Evolutionary conservation across 2,113 vertebrate species (phyloP), one percentile per base, ranked within the genome.

Genomic region (Rallus limicola): DNA sequence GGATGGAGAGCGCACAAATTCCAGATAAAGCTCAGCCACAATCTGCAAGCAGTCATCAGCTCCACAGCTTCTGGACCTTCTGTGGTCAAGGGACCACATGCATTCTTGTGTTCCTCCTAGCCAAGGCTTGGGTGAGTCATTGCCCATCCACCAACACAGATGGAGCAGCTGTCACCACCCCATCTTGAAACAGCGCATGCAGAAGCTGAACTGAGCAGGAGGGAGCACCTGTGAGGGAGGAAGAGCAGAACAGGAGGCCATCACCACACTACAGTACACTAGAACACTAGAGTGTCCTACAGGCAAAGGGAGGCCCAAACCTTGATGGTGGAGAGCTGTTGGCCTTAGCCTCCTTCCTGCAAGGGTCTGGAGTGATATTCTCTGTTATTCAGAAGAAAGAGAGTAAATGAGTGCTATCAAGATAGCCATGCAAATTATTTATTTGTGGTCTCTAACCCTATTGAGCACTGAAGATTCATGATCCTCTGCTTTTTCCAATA

Each of bases 21-120:
- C 65, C 46, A 68, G 40, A 36, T 4, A 6, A 59, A 71, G 36
- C 67, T 64, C 71, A 33, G 58, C 19, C 23, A 46, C 70, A 82
- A 68, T 52, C 52, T 85, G 60, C 44, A 26, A 21, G 60, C 3
- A 74, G 16, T 18, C 16, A 6, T 3, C 74, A 82, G 65, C 48
- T 20, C 71, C 42, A 10, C 8, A 0, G 16, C 42, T 7, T n/a
- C 17, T 38, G 48, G 44, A 64, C 64, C 5, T 2, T 0, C 0
- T 5, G 6, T 44, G 46, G 14, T 12, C 72, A 34, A 6, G 38
- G 44, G 60, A 63, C 50, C 23, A 3, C 29, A 46, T 46, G 44
- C 18, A 5, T 8, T 15, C 29, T 53, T 1, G 0, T 58, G 53
- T 60, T 82, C 33, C 46, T 72, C 28, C 29, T 20, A 3, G 6